Base-by-base conservation (phyloP, 2,888 invertebrate species). In the Boloria selene region DNA sequence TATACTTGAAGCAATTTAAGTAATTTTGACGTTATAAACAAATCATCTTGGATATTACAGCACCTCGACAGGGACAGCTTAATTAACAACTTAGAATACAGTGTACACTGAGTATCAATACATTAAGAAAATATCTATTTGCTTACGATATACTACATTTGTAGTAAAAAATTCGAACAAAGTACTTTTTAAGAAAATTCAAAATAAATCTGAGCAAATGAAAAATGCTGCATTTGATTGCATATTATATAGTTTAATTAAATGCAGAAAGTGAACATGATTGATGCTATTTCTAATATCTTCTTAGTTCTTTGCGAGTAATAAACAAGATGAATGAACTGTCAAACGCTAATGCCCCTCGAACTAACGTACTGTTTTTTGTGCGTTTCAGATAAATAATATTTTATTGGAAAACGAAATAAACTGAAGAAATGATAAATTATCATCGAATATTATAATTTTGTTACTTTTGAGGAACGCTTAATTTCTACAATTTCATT, bases 251-350 rank as follows among this genome's bases (percentile, higher is more conserved):
- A n/a, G 56, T 26, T 31, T 38, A 59, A 31, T 50, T 13, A 38
- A 38, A 38, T 31, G 31, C 49, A 49, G 10, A 17, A 26, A 59
- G 31, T 14, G 14, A 17, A 17, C 16, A 31, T 54, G 44, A 83
- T 81, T 50, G 49, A 59, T 59, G 50, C 17, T 16, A 50, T 38
- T 59, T 59, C 50, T 49, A 17, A 38, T 47, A 59, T 38, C 26
- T 59, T 38, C 31, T 10, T 17, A 50, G 31, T 59, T 50, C 59
- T 18, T 31, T 14, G 31, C 31, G n/a, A 50, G 31, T 81, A 83
- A 85, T 84, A 86, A 87, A 88, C 84, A 90, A 88, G 89, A 90
- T 87, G 83, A 86, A 90, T 88, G 87, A 84, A 86, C 85, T 89
- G 88, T 90, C 89, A 84, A 82, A 78, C 76, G 82, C 85, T 87